Evolutionary conservation across 2,113 vertebrate species (phyloP).

Genomic region (Hymenochirus boettgeri): DNA sequence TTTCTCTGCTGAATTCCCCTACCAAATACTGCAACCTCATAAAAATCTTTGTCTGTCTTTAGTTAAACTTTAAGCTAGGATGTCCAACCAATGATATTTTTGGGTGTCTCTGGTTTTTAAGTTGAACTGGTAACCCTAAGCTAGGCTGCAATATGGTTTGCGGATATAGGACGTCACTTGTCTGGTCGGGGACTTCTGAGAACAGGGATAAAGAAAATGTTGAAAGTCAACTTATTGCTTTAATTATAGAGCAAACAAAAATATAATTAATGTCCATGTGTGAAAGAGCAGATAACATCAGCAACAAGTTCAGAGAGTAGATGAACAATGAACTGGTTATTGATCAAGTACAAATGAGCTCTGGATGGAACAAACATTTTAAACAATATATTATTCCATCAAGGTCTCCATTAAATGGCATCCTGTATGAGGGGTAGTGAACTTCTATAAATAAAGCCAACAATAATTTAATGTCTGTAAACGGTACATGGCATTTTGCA

Average conservation of each 20-base stretch:
- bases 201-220: slow-evolving; percentile 34
- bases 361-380: slow-evolving; percentile 14
- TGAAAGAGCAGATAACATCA: slow-evolving; percentile 39
- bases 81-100: too few relatives aligned
- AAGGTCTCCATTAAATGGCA: not conserved
- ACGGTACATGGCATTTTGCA: too few relatives aligned
- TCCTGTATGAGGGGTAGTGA: not conserved
- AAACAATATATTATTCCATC: not conserved
- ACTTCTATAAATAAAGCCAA: too few relatives aligned
- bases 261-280: slow-evolving; percentile 37
- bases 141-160: too few relatives aligned
- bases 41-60: too few relatives aligned
- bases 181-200: slow-evolving; percentile 22
- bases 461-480: too few relatives aligned
- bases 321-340: slow-evolving; percentile 42
- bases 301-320: slow-evolving; percentile 12
- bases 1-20: too few relatives aligned
- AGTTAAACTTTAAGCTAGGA: too few relatives aligned
- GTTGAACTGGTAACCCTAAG: too few relatives aligned
- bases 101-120: too few relatives aligned
- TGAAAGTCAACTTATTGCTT: slow-evolving; percentile 31
- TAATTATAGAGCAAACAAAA: slow-evolving; percentile 24
- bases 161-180: slow-evolving; percentile 22
- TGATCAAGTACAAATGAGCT: slow-evolving; percentile 29
- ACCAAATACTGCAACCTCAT: too few relatives aligned